These are phyloP conservation scores for Syrista parreyssii DNA, from an alignment of 2,888 invertebrate genomes.

Conservation along the genomic window DNA sequence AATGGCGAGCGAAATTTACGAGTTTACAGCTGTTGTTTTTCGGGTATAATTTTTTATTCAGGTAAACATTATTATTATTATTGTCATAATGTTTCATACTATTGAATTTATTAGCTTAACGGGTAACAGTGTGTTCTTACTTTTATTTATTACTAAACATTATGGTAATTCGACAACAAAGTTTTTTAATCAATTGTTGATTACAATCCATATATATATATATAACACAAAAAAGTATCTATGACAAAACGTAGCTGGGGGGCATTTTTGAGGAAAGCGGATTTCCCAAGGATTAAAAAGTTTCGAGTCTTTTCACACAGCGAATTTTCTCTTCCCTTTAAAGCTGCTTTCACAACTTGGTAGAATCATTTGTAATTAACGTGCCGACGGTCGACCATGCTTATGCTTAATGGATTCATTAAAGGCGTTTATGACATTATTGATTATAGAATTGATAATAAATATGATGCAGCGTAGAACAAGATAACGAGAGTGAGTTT, in stretches of 20 bases:
- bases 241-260: not conserved
- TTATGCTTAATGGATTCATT: not conserved
- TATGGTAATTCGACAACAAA: not conserved
- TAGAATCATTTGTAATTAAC: constrained; percentile 1
- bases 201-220: not conserved
- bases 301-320: not conserved
- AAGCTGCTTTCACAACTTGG: not conserved
- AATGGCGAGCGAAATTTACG: not conserved
- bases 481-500: not conserved
- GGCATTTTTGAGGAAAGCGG: not conserved
- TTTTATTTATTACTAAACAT: not conserved
- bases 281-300: not conserved
- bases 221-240: not conserved
- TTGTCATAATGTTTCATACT: too few relatives aligned
- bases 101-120: too few relatives aligned
- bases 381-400: not conserved
- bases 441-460: not conserved
- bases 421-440: not conserved
- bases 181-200: not conserved
- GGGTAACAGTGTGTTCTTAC: not conserved
- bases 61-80: not conserved
- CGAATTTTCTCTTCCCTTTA: not conserved
- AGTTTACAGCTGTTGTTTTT: not conserved
- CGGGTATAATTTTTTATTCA: not conserved
- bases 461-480: not conserved